Evolutionary conservation across 2,888 invertebrate genomes (phyloP).

Genomic region (Drosophila sordidapex): DNA sequence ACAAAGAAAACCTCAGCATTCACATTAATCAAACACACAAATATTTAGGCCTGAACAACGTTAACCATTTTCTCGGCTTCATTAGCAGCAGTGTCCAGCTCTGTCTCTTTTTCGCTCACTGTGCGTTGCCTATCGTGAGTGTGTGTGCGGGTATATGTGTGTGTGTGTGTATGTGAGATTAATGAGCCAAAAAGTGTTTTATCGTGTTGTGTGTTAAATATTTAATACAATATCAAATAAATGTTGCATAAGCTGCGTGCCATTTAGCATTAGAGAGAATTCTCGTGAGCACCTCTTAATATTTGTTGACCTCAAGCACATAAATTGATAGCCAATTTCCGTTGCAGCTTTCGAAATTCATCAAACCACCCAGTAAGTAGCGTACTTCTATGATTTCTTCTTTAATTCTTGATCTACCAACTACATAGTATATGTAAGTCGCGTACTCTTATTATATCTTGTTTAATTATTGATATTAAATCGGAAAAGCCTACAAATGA

Average conservation of each 20-base stretch:
- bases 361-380: constrained; percentile 34
- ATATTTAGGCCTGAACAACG: constrained; percentile 33
- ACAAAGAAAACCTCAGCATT: constrained; percentile 33
- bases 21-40: constrained; percentile 52
- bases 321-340: constrained; percentile 26
- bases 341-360: constrained; percentile 5
- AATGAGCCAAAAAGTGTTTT: constrained; percentile 80
- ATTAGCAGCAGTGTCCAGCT: constrained; percentile 50
- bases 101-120: constrained; percentile 10
- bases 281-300: constrained; percentile 21
- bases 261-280: constrained; percentile 46
- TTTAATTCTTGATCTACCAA: constrained; percentile 22
- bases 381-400: neutral
- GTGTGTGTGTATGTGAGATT: constrained; percentile 56
- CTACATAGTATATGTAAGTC: constrained; percentile 32
- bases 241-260: constrained; percentile 71
- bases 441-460: neutral
- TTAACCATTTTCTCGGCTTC: constrained; percentile 51
- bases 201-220: constrained; percentile 78
- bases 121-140: constrained; percentile 1
- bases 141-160: constrained; percentile 1
- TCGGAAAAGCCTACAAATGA: constrained; percentile 6
- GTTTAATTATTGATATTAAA: constrained; percentile 35
- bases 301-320: constrained; percentile 35
- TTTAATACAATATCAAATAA: constrained; percentile 76